phyloP scores from a whole-genome alignment of 1,140 invertebrate species.

The Musca domestica region DNA sequence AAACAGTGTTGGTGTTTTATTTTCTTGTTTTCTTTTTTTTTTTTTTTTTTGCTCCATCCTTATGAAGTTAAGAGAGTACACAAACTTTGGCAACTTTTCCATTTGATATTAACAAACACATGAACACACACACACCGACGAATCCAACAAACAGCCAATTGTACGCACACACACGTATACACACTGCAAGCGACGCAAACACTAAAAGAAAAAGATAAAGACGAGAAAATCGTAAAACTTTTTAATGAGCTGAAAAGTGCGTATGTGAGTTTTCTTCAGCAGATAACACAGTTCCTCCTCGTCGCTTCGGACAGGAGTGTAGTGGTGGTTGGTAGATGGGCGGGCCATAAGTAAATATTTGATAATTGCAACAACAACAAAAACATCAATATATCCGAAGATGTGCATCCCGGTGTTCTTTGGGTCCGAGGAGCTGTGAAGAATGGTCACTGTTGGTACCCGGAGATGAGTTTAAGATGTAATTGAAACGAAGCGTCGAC shows the following conservation, averaged over 20 bases:
- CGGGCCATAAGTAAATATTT: neutral
- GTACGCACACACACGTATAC: neutral
- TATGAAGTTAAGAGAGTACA: neutral
- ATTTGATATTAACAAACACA: constrained; percentile 11
- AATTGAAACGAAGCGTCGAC: too few species aligned
- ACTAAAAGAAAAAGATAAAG: constrained; percentile 5
- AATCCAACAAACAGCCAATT: too few species aligned
- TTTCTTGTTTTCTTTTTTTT: neutral
- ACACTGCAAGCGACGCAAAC: too few species aligned
- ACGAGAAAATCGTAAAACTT: constrained; percentile 16
- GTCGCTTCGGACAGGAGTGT: too few species aligned
- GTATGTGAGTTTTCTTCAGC: constrained; percentile 14
- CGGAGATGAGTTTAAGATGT: too few species aligned
- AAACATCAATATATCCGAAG: neutral
- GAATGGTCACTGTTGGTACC: too few species aligned
- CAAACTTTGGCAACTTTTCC: constrained; percentile 10
- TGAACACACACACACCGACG: too few species aligned
- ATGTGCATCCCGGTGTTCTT: too few species aligned
- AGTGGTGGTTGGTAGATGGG: neutral
- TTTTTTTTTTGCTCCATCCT: neutral
- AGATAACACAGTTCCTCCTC: neutral
- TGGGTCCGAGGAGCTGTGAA: too few species aligned
- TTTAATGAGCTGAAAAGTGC: constrained; percentile 18
- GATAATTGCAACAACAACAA: constrained; percentile 9
- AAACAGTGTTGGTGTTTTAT: neutral